These are phyloP conservation scores for Machimus rusticus DNA, from an alignment of 2,888 invertebrate species.

Conservation along the genomic window DNA sequence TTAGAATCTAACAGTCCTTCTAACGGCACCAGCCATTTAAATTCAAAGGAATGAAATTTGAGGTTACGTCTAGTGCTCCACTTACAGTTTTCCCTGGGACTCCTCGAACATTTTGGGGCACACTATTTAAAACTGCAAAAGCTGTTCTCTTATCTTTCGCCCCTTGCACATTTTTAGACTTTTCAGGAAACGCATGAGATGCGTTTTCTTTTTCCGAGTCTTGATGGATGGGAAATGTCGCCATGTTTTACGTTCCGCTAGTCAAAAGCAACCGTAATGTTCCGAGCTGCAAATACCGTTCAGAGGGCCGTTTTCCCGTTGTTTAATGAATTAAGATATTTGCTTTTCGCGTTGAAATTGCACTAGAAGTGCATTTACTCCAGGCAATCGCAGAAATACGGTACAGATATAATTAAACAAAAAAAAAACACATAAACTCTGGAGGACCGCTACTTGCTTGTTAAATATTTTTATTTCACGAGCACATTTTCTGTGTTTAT, in stretches of 20 bases:
- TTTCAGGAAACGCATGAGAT: constrained; percentile 40
- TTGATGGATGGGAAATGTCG: constrained; percentile 77
- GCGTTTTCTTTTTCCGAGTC: constrained; percentile 76
- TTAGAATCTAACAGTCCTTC: background rate
- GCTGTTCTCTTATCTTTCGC: constrained; percentile 47
- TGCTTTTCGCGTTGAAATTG: background rate
- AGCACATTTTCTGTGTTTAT: background rate
- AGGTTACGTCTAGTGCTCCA: constrained; percentile 49
- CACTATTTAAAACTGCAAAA: constrained; percentile 50
- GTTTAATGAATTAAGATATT: background rate
- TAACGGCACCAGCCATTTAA: constrained; percentile 1
- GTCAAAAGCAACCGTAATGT: background rate
- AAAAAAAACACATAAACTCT: background rate
- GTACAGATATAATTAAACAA: background rate
- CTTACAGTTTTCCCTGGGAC: constrained; percentile 58
- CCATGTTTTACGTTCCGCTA: constrained; percentile 65
- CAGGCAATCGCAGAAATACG: background rate
- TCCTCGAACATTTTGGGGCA: constrained; percentile 26
- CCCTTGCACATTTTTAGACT: background rate
- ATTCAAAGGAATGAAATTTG: constrained; percentile 9
- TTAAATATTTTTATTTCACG: background rate
- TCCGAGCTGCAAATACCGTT: background rate
- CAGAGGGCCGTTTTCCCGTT: background rate
- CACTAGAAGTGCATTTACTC: background rate
- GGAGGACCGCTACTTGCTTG: background rate